phyloP scores from a whole-genome alignment of 2,113 vertebrate genomes.

The Vimba vimba region DNA sequence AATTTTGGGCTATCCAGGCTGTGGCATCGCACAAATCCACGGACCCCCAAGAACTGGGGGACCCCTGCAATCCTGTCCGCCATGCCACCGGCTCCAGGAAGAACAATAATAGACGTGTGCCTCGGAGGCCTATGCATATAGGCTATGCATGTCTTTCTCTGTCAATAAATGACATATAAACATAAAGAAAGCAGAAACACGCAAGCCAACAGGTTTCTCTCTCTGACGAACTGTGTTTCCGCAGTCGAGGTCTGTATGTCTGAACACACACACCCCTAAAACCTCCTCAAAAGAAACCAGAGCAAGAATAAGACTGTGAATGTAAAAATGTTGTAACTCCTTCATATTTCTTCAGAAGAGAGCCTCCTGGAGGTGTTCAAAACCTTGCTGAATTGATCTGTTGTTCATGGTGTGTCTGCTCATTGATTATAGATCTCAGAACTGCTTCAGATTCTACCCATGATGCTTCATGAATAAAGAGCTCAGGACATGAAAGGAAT shows the following conservation, averaged over 20 bases:
- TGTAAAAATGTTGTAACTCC: neutral
- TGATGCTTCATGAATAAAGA: conserved; percentile 18
- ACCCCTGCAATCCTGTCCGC: neutral
- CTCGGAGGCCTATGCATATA: neutral
- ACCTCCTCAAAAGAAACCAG: neutral
- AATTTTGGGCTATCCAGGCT: neutral
- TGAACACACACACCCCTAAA: neutral
- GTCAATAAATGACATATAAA: too few species aligned
- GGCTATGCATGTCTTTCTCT: neutral
- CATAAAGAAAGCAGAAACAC: too few species aligned
- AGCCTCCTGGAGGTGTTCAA: neutral
- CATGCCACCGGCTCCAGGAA: neutral
- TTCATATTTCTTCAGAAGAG: neutral
- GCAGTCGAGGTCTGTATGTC: neutral
- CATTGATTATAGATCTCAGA: conserved; percentile 31
- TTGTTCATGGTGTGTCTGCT: conserved; percentile 4
- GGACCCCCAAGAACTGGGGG: too few species aligned
- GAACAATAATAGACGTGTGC: neutral
- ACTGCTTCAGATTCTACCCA: conserved; percentile 24
- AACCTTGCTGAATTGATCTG: neutral
- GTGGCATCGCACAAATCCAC: neutral
- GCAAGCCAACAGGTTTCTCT: neutral
- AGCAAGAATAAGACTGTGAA: neutral
- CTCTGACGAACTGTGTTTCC: neutral
- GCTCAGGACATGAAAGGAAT: conserved; percentile 26